Conservation (phyloP, 2,113 vertebrate genomes). For the Hypocryptadius cinnamomeus region DNA sequence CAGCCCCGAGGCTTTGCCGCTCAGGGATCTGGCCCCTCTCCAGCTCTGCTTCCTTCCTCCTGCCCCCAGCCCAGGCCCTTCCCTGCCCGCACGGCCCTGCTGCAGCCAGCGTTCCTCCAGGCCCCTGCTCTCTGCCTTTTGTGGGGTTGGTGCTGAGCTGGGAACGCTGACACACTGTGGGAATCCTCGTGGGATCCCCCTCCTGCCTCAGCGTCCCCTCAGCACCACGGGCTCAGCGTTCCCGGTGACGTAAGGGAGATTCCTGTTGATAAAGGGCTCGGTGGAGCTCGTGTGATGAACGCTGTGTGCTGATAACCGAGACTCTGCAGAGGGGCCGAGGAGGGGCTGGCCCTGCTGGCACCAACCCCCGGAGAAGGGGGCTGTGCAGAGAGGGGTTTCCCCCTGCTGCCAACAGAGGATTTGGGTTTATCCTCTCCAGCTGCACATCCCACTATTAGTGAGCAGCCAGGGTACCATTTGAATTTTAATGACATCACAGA, state of each 20-base stretch:
- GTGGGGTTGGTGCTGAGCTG: neutral
- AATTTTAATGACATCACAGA: neutral
- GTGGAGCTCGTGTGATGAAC: fast-evolving
- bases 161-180: neutral
- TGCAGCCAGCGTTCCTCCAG: neutral
- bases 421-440: neutral
- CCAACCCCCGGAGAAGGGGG: neutral
- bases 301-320: neutral
- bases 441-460: neutral
- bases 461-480: neutral
- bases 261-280: fast-evolving
- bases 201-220: neutral
- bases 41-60: neutral
- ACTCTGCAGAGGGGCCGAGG: fast-evolving
- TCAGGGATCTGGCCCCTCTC: neutral
- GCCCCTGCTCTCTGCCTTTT: neutral
- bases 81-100: neutral
- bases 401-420: neutral
- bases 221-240: neutral
- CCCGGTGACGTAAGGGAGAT: fast-evolving
- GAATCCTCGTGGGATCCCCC: too few relatives aligned
- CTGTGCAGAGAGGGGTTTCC: neutral
- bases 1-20: neutral
- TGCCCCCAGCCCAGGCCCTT: neutral
- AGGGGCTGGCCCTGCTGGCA: neutral